These are phyloP conservation scores for Alentia gelatinosa DNA, from an alignment of 2,888 invertebrate species.

Conservation along the genomic window DNA sequence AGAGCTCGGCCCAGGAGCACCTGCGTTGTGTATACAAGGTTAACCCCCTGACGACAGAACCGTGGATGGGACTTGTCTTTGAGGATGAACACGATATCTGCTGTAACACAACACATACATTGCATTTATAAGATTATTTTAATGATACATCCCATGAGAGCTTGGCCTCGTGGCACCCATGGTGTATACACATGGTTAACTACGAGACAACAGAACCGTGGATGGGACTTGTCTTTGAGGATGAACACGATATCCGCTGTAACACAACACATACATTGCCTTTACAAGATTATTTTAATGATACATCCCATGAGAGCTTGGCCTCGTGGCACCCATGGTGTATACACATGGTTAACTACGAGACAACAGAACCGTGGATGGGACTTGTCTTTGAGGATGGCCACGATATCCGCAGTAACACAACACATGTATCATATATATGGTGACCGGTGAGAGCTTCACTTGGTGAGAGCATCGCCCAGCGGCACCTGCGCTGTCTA, in stretches of 20 bases:
- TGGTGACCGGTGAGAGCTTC: too few relatives aligned
- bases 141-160: constrained; percentile 79
- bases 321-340: constrained; percentile 78
- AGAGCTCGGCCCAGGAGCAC: constrained; percentile 79
- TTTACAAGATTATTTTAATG: constrained; percentile 79
- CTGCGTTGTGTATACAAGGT: constrained; percentile 79
- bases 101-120: constrained; percentile 67
- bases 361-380: constrained; percentile 79
- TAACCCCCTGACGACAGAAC: constrained; percentile 77
- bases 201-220: constrained; percentile 78
- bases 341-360: constrained; percentile 78
- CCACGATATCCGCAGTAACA: constrained; percentile 80
- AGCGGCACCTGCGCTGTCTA: constrained; percentile 79
- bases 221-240: constrained; percentile 80
- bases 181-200: constrained; percentile 79
- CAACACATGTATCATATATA: too few relatives aligned
- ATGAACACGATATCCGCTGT: constrained; percentile 81
- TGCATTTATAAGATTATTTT: too few relatives aligned
- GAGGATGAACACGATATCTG: constrained; percentile 81
- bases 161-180: constrained; percentile 78
- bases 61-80: constrained; percentile 80
- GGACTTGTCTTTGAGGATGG: constrained; percentile 80
- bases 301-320: constrained; percentile 79
- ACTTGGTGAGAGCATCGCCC: too few relatives aligned
- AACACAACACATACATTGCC: not conserved